Evolutionary conservation across 2,888 invertebrate species (phyloP).

Genomic region (Epinotia bilunana): DNA sequence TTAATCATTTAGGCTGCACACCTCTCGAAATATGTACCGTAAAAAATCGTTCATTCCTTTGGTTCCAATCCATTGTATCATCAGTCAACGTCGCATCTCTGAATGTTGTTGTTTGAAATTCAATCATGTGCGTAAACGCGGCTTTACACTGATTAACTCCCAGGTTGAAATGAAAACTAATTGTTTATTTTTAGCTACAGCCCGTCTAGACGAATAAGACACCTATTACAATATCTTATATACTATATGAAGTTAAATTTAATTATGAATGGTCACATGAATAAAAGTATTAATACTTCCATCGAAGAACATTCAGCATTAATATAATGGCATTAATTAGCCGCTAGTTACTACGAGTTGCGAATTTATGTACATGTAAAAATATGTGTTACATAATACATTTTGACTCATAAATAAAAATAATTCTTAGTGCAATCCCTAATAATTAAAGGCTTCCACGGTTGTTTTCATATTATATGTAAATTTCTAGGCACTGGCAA

Average conservation of each 20-base stretch:
- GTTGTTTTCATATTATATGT: slow-evolving; percentile 31
- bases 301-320: slow-evolving; percentile 36
- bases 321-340: slow-evolving; percentile 34
- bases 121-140: too few relatives aligned
- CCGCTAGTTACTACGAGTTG: slow-evolving; percentile 23
- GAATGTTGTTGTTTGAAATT: too few relatives aligned
- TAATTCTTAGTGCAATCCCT: slow-evolving; percentile 32
- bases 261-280: slow-evolving; percentile 35
- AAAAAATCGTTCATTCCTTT: background rate
- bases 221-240: slow-evolving; percentile 58
- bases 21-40: background rate
- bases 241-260: slow-evolving; percentile 23
- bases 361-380: slow-evolving; percentile 38
- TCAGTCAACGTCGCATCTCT: background rate
- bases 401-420: slow-evolving; percentile 31
- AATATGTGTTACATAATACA: slow-evolving; percentile 7
- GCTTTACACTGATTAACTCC: background rate
- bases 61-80: background rate
- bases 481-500: slow-evolving; percentile 64
- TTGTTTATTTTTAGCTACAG: slow-evolving; percentile 61
- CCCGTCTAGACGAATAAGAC: slow-evolving; percentile 62
- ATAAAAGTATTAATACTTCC: slow-evolving; percentile 25
- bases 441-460: slow-evolving; percentile 37
- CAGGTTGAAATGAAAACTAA: slow-evolving; percentile 10
- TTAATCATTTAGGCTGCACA: background rate